Evolutionary conservation across 2,888 invertebrate species (phyloP).

Genomic region (Podabrus alpinus): DNA sequence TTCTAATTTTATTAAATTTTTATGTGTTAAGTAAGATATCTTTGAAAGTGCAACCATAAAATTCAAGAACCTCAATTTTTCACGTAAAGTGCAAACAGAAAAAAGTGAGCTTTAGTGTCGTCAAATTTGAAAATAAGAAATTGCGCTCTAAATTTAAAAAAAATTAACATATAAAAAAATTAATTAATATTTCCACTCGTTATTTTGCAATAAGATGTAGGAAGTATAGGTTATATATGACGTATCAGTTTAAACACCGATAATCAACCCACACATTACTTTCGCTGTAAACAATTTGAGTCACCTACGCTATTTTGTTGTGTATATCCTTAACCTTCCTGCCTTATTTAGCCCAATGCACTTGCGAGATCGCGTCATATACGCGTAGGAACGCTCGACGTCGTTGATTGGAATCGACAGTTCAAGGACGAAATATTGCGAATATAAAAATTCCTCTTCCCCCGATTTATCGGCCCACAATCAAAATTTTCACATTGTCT

Average conservation of each 20-base stretch:
- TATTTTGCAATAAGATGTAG: slow-evolving; percentile 31
- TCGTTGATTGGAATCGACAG: slow-evolving; percentile 29
- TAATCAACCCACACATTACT: slow-evolving; percentile 32
- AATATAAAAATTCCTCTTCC: slow-evolving; percentile 20
- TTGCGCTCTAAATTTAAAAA: slow-evolving; percentile 10
- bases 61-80: not conserved
- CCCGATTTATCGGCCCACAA: slow-evolving; percentile 5
- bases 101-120: not conserved
- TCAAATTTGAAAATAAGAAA: slow-evolving; percentile 1
- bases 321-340: slow-evolving; percentile 36
- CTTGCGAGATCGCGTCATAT: slow-evolving; percentile 23
- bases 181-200: slow-evolving; percentile 27
- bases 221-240: slow-evolving; percentile 32
- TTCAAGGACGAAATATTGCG: slow-evolving; percentile 28
- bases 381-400: slow-evolving; percentile 22
- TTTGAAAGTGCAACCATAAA: not conserved
- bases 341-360: slow-evolving; percentile 33
- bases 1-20: not conserved
- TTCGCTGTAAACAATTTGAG: slow-evolving; percentile 35
- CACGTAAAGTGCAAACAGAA: not conserved
- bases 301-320: slow-evolving; percentile 23
- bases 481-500: not conserved
- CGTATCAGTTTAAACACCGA: slow-evolving; percentile 35
- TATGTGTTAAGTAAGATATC: not conserved
- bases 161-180: slow-evolving; percentile 20